Conservation (phyloP, 2,113 vertebrate genomes). For the Elephas maximus region DNA sequence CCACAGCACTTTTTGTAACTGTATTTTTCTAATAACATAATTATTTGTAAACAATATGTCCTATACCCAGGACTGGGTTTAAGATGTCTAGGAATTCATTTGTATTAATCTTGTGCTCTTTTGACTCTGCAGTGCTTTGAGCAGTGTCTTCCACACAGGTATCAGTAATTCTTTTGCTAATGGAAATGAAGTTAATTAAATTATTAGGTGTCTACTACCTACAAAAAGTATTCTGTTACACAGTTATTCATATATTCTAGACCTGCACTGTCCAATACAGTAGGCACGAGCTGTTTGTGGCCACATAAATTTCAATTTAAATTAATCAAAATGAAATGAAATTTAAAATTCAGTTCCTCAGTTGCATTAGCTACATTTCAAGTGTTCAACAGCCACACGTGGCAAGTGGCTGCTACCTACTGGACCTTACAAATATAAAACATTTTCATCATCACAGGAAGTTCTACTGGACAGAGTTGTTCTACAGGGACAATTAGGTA, state of each 20-base stretch:
- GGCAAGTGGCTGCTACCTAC: not conserved
- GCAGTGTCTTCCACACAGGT: not conserved
- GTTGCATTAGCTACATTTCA: conserved; percentile 30
- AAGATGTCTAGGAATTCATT: not conserved
- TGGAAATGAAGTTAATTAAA: not conserved
- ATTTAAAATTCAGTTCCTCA: conserved; percentile 17
- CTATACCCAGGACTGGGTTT: not conserved
- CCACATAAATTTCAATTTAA: conserved; percentile 28
- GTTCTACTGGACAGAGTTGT: not conserved
- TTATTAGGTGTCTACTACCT: not conserved
- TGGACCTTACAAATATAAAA: not conserved
- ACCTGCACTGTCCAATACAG: not conserved
- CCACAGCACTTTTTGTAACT: conserved; percentile 1
- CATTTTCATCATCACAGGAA: not conserved
- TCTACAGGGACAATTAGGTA: not conserved
- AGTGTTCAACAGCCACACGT: not conserved
- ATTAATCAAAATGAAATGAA: conserved; percentile 24
- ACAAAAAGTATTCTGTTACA: conserved; percentile 18
- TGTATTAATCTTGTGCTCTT: conserved; percentile 11
- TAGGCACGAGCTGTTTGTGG: not conserved
- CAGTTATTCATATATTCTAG: not conserved
- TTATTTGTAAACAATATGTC: conserved; percentile 39
- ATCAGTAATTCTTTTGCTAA: not conserved
- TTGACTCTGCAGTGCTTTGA: not conserved
- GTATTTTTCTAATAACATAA: not conserved